Base-by-base conservation (phyloP, 2,797 vertebrate genomes). In the Rhinatrema bivittatum region DNA sequence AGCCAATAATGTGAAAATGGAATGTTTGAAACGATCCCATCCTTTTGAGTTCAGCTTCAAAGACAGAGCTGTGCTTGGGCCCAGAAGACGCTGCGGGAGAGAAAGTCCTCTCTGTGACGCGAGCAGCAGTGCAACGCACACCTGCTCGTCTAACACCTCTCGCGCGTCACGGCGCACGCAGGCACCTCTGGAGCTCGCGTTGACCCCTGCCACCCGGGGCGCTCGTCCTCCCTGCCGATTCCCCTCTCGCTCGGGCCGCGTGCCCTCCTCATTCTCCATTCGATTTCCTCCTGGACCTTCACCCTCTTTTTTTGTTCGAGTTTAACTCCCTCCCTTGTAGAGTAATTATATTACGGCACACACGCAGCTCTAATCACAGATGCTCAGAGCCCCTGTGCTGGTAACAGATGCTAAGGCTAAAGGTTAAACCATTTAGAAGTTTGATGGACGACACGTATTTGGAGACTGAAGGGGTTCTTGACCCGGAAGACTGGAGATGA, bases 61-160 rank as follows among this genome's bases (percentile, higher is more conserved):
- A 72, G 74, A n/a, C 47, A 37, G 39, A 58, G 77, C 78, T 85
- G 62, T 81, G 77, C 62, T 52, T 8, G 11, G 31, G 50, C 62
- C n/a, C 70, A 36, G 64, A 49, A 36, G 34, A 48, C 32, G 53
- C 44, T 22, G 17, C 42, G 30, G 44, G 45, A 21, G 45, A 21
- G 52, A 9, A 49, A 39, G 28, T 28, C 20, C n/a, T n/a, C n/a
- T 60, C 29, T 50, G 33, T 56, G 56, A 53, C 42, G 11, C 35
- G 14, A 32, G 33, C 18, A 47, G 18, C 39, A 50, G 7, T 16
- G 7, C 33, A 15, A 20, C 42, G 7, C 10, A 9, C 6, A 39
- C 15, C 43, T 47, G 8, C 21, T 16, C 20, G 56, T 22, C 27
- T 25, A 10, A n/a, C 53, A 48, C 45, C 46, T 29, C 14, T 29